These are phyloP conservation scores for Rhagonycha fulva DNA, from an alignment of 2,888 invertebrate species.

Conservation along the genomic window DNA sequence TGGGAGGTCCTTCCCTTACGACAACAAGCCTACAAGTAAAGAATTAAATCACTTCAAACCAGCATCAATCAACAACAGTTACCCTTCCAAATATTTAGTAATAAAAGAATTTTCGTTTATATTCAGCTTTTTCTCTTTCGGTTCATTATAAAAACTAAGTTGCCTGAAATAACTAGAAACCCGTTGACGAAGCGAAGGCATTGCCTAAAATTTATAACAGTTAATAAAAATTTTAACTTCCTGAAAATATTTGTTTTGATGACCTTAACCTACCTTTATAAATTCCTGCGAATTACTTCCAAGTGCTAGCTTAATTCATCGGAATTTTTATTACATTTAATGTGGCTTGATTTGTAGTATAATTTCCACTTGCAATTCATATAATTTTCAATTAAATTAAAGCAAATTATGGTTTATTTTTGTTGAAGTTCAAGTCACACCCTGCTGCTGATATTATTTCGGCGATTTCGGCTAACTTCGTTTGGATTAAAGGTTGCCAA, in stretches of 20 bases:
- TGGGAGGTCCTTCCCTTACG: constrained; percentile 58
- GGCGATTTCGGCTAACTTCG: background rate
- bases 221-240: background rate
- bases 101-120: constrained; percentile 67
- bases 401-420: background rate
- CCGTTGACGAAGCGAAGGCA: constrained; percentile 73
- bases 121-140: constrained; percentile 57
- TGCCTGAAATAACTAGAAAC: constrained; percentile 75
- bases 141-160: constrained; percentile 68
- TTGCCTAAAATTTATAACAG: constrained; percentile 39
- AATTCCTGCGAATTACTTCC: background rate
- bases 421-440: background rate
- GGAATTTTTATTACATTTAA: background rate
- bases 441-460: background rate
- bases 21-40: constrained; percentile 44
- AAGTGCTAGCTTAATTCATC: background rate
- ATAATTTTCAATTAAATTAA: background rate
- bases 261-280: background rate
- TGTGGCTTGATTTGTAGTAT: background rate
- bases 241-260: background rate
- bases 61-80: constrained; percentile 42
- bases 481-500: background rate
- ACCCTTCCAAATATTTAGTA: constrained; percentile 73
- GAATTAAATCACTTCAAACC: constrained; percentile 2
- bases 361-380: background rate